These are phyloP conservation scores for Phoenicopterus ruber DNA, from an alignment of 2,113 vertebrate species.

Conservation along the genomic window DNA sequence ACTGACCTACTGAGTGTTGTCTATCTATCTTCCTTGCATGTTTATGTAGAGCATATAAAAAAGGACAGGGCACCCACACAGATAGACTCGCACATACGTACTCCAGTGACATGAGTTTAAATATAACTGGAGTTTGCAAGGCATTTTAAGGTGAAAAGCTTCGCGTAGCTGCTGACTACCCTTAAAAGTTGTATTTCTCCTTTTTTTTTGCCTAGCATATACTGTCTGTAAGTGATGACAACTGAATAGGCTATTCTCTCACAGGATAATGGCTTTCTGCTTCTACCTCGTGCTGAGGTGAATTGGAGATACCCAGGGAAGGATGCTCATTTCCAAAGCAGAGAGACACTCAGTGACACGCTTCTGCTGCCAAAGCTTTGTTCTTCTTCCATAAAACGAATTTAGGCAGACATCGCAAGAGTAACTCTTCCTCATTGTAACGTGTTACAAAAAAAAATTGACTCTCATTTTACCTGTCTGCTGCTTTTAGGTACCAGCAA, in stretches of 20 bases:
- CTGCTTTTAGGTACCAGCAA: neutral
- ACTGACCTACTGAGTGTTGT: neutral
- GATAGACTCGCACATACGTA: neutral
- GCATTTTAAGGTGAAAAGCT: conserved; percentile 33
- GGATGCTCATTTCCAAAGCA: neutral
- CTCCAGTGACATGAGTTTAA: neutral
- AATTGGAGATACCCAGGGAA: neutral
- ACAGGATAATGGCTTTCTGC: neutral
- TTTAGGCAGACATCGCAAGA: neutral
- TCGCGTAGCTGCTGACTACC: neutral
- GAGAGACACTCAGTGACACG: neutral
- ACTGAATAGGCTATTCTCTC: neutral
- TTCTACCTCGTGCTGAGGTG: neutral
- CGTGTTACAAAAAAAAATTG: neutral
- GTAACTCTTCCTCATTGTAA: neutral
- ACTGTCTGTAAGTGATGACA: neutral
- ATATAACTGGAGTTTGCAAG: neutral
- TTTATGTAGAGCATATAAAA: neutral
- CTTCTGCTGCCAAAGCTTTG: neutral
- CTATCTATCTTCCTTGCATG: neutral
- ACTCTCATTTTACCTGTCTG: neutral
- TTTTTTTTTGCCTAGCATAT: neutral
- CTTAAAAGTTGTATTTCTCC: neutral
- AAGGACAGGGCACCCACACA: neutral
- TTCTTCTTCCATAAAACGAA: neutral